phyloP scores from a whole-genome alignment of 2,113 vertebrate genomes.

The Chaetorhynchus papuensis region DNA sequence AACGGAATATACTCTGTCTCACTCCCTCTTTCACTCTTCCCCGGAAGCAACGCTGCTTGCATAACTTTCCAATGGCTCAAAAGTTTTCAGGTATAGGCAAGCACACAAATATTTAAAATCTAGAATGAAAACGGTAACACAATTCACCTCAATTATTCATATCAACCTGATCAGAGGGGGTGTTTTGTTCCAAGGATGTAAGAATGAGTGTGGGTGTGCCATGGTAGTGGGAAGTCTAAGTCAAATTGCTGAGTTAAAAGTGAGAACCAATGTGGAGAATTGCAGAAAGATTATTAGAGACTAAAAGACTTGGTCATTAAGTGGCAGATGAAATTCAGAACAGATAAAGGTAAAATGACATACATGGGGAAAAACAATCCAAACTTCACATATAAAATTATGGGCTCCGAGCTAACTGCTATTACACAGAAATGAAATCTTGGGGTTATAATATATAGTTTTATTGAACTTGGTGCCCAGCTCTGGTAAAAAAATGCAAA shows the following conservation, averaged over 20 bases:
- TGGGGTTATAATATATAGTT: neutral
- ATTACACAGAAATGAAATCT: slow-evolving; percentile 5
- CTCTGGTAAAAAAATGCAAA: neutral
- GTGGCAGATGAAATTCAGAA: neutral
- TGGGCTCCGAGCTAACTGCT: neutral
- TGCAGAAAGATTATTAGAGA: neutral
- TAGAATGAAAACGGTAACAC: neutral
- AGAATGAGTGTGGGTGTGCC: neutral
- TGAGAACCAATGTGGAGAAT: neutral
- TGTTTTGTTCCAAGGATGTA: neutral
- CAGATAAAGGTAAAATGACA: neutral
- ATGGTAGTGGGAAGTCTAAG: neutral
- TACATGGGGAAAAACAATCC: neutral
- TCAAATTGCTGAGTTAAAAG: neutral
- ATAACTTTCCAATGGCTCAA: neutral
- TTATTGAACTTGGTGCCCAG: neutral
- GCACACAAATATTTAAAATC: neutral
- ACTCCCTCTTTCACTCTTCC: neutral
- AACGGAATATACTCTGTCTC: accelerated
- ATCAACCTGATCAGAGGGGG: neutral
- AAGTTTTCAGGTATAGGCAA: neutral
- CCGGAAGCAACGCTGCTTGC: accelerated
- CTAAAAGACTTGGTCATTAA: neutral
- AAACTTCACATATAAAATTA: neutral
- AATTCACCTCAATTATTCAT: neutral